These are phyloP conservation scores for Sebastes schlegelii DNA, from an alignment of 2,113 vertebrate species.

Conservation along the genomic window DNA sequence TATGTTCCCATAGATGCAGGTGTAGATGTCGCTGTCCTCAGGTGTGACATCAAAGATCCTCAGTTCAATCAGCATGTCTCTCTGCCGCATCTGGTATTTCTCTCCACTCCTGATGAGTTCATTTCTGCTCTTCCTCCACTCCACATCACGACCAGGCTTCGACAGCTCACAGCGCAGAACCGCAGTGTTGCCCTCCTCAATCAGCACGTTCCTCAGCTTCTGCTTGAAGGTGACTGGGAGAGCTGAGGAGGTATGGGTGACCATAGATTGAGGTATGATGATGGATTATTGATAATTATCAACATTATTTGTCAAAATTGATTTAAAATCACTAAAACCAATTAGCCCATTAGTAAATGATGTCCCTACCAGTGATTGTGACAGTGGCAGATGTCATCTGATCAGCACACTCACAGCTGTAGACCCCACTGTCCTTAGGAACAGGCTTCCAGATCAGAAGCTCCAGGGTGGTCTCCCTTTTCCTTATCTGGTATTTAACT, in stretches of 20 bases:
- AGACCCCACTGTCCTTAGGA: conserved; percentile 82
- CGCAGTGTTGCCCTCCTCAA: conserved; percentile 86
- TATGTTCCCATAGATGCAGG: conserved; percentile 77
- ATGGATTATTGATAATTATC: background rate
- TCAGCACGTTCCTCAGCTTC: conserved; percentile 86
- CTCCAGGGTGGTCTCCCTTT: conserved; percentile 80
- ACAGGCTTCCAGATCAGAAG: conserved; percentile 85
- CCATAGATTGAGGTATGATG: background rate
- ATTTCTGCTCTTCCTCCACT: conserved; percentile 87
- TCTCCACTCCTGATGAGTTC: conserved; percentile 81
- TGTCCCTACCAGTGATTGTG: conserved; percentile 80
- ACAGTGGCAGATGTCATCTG: conserved; percentile 79
- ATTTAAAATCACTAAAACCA: background rate
- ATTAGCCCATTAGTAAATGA: background rate
- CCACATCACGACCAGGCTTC: conserved; percentile 78
- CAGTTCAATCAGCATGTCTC: conserved; percentile 83
- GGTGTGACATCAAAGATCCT: conserved; percentile 80
- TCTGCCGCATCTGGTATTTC: conserved; percentile 85
- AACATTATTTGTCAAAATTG: background rate
- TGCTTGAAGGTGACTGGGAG: conserved; percentile 86
- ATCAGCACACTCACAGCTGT: conserved; percentile 80
- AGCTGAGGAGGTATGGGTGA: conserved; percentile 73
- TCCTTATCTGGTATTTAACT: conserved; percentile 85
- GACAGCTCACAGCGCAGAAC: conserved; percentile 89
- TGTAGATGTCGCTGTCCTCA: conserved; percentile 84